Evolutionary conservation across 2,797 vertebrate species (phyloP).

Genomic region (Sebastolobus altivelis): DNA sequence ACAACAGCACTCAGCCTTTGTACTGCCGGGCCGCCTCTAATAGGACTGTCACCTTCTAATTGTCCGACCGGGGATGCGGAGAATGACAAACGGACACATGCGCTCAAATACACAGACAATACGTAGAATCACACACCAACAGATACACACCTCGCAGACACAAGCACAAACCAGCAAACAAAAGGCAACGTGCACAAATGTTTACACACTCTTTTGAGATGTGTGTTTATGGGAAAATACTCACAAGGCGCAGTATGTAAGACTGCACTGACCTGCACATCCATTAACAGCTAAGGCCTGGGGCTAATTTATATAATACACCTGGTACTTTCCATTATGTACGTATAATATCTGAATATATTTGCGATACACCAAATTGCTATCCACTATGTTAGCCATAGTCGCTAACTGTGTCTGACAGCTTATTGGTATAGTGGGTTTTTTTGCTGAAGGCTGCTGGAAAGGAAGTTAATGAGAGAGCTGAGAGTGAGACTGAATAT

Average conservation of each 20-base stretch:
- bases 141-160: conserved; percentile 2
- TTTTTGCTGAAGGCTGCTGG: not conserved
- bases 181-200: not conserved
- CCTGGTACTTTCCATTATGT: not conserved
- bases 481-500: not conserved
- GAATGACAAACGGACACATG: conserved; percentile 52
- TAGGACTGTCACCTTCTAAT: conserved; percentile 82
- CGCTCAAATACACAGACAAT: conserved; percentile 13
- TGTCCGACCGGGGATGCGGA: conserved; percentile 67
- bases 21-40: conserved; percentile 67
- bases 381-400: not conserved
- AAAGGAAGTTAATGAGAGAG: conserved; percentile 10
- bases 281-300: not conserved
- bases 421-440: not conserved
- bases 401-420: not conserved
- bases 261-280: conserved; percentile 6
- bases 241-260: not conserved
- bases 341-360: conserved; percentile 15
- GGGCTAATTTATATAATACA: not conserved
- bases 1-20: conserved; percentile 72
- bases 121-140: not conserved
- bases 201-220: not conserved
- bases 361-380: not conserved
- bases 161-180: conserved; percentile 12
- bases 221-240: conserved; percentile 10